Conservation (phyloP, 1,140 invertebrate genomes). For the Gonatopus flavifemur region DNA sequence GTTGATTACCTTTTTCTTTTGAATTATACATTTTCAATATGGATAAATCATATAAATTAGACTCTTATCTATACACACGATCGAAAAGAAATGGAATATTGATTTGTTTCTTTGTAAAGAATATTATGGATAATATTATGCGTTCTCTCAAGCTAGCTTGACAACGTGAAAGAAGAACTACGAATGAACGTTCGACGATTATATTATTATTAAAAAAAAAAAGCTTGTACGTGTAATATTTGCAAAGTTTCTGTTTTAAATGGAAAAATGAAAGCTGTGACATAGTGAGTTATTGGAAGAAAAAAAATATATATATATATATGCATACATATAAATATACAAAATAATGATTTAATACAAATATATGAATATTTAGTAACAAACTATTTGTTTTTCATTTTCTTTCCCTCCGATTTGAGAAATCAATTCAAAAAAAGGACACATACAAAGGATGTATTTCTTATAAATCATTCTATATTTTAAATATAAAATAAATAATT, state of each 20-base stretch:
- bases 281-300: slow-evolving; percentile 54
- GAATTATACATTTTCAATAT: too few species aligned
- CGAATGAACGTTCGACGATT: too few species aligned
- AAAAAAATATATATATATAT: slow-evolving; percentile 47
- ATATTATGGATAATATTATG: slow-evolving; percentile 2
- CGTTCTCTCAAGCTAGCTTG: slow-evolving; percentile 7
- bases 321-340: too few species aligned
- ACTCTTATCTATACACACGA: not conserved
- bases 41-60: slow-evolving; percentile 1
- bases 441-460: too few species aligned
- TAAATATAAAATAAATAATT: too few species aligned
- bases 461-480: too few species aligned
- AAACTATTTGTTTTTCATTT: slow-evolving; percentile 18
- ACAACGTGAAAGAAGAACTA: slow-evolving; percentile 7
- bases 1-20: too few species aligned
- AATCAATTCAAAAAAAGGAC: too few species aligned
- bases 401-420: too few species aligned
- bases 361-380: slow-evolving; percentile 52
- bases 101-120: slow-evolving; percentile 3
- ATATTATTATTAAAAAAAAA: slow-evolving; percentile 26
- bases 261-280: slow-evolving; percentile 53
- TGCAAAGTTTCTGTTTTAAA: slow-evolving; percentile 41
- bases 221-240: slow-evolving; percentile 34
- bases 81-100: not conserved
- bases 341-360: slow-evolving; percentile 53